These are phyloP conservation scores for Benitochromis conjunctus DNA, from an alignment of 2,113 vertebrate genomes.

Conservation along the genomic window DNA sequence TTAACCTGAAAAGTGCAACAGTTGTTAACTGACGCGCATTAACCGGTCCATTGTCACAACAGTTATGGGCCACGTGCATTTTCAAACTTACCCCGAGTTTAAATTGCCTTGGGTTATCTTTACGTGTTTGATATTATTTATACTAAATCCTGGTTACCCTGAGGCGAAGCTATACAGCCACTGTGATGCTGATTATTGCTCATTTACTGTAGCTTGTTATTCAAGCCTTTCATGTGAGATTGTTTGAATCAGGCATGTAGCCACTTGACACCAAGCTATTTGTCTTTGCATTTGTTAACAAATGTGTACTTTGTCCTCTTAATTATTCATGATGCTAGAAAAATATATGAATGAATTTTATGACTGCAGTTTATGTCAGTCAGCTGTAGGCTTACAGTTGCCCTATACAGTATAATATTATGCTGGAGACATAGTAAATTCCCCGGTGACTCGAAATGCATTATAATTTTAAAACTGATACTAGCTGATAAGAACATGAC, in stretches of 20 bases:
- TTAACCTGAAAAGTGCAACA: background rate
- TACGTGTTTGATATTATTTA: background rate
- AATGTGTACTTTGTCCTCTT: background rate
- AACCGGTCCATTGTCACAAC: background rate
- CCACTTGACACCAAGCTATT: background rate
- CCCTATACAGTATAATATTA: background rate
- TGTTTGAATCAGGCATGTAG: background rate
- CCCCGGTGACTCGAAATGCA: background rate
- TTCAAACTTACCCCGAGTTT: background rate
- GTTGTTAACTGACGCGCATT: background rate
- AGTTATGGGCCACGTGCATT: background rate
- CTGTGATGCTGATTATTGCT: background rate
- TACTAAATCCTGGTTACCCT: slow-evolving; percentile 11
- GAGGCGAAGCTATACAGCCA: background rate
- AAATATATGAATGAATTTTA: background rate
- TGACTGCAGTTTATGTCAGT: background rate
- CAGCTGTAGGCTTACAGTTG: background rate
- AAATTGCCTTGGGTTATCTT: background rate
- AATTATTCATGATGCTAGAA: background rate
- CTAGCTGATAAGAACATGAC: background rate
- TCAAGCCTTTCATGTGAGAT: background rate
- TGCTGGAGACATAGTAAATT: background rate
- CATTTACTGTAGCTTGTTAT: background rate
- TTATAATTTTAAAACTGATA: background rate
- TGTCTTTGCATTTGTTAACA: background rate